Conservation (phyloP, 2,888 invertebrate genomes). For the Mythimna impura region DNA sequence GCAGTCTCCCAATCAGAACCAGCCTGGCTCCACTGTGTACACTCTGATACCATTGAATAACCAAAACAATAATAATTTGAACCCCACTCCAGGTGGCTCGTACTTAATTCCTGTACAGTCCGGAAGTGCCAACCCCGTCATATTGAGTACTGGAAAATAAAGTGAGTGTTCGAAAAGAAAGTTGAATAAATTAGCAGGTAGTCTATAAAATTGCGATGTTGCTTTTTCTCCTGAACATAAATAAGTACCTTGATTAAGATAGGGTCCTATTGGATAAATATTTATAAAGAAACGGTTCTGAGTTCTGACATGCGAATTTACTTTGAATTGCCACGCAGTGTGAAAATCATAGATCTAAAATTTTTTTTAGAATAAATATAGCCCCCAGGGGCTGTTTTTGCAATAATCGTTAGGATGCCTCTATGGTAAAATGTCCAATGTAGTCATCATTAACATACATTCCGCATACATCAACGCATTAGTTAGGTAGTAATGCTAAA, state of each 20-base stretch:
- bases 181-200: slow-evolving; percentile 18
- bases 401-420: not conserved
- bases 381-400: not conserved
- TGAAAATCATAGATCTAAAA: not conserved
- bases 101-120: slow-evolving; percentile 51
- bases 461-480: not conserved
- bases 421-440: slow-evolving; percentile 10
- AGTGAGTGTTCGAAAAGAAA: not conserved
- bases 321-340: not conserved
- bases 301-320: not conserved
- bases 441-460: slow-evolving; percentile 23
- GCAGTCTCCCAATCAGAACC: slow-evolving; percentile 46
- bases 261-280: not conserved
- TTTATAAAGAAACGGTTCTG: not conserved
- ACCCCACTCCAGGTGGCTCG: slow-evolving; percentile 40
- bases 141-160: slow-evolving; percentile 31
- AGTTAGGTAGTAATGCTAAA: slow-evolving; percentile 6
- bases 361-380: not conserved
- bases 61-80: slow-evolving; percentile 39
- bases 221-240: not conserved
- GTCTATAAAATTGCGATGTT: not conserved
- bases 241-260: no score
- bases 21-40: slow-evolving; percentile 63
- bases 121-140: slow-evolving; percentile 40
- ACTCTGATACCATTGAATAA: slow-evolving; percentile 69